These are phyloP conservation scores for Tyto alba DNA, from an alignment of 2,113 vertebrate species.

Conservation along the genomic window DNA sequence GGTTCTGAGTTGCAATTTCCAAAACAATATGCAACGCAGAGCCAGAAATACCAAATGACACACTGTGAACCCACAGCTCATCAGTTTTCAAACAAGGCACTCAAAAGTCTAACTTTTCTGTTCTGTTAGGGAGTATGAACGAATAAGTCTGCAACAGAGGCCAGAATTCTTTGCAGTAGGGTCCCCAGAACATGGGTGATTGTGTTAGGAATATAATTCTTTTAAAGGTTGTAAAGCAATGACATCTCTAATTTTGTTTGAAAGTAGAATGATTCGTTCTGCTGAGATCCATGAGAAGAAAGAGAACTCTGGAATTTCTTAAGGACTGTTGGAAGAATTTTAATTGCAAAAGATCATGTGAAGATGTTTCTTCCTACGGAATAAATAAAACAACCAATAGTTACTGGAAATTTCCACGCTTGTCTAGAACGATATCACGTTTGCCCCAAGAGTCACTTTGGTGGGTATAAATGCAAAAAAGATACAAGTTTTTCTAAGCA, in stretches of 20 bases:
- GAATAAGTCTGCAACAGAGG: background rate
- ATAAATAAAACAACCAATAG: background rate
- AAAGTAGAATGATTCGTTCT: constrained; percentile 58
- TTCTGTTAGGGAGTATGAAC: background rate
- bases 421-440: background rate
- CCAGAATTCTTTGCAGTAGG: background rate
- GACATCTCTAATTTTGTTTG: constrained; percentile 67
- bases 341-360: constrained; percentile 58
- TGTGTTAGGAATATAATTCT: constrained; percentile 56
- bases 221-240: constrained; percentile 70
- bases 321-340: constrained; percentile 51
- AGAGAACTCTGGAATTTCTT: constrained; percentile 13
- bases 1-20: background rate
- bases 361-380: constrained; percentile 40
- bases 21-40: background rate
- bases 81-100: background rate
- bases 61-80: background rate
- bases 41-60: background rate
- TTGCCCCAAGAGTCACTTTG: background rate
- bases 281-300: constrained; percentile 43
- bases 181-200: constrained; percentile 27
- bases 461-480: background rate
- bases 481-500: background rate
- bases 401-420: background rate
- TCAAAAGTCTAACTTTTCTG: background rate